Percentiles rank a stretch among this genome's conserved stretches.
Conservation (phyloP, 1,140 invertebrate species). For the Dysdera silvatica region DNA sequence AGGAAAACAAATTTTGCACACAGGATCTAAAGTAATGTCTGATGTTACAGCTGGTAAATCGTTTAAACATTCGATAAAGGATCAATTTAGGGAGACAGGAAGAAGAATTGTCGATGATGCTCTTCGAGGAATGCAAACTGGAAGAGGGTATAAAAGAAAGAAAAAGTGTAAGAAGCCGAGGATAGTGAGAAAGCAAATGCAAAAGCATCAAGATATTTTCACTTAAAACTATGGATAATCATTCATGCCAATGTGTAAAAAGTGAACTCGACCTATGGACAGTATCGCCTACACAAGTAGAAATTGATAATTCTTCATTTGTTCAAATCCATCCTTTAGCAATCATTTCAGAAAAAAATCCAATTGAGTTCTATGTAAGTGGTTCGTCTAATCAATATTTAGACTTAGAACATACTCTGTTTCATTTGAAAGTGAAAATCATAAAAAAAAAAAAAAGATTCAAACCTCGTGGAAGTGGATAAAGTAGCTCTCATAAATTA, state of each 20-base stretch:
- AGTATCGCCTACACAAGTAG: background rate
- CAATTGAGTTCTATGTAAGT: background rate
- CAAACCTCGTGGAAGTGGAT: background rate
- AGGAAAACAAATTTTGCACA: background rate
- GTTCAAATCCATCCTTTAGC: background rate
- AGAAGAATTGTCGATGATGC: conserved; percentile 4
- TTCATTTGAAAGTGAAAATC: background rate
- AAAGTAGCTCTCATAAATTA: background rate
- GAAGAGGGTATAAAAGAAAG: conserved; percentile 10
- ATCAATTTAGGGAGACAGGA: background rate
- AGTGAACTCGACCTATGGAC: background rate
- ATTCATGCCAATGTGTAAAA: background rate
- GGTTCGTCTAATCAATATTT: background rate
- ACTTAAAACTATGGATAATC: background rate
- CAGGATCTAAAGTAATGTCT: background rate
- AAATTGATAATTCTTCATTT: background rate
- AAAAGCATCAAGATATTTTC: background rate
- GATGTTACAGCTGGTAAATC: background rate
- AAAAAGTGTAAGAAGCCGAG: background rate
- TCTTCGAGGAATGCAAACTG: background rate
- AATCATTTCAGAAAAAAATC: background rate
- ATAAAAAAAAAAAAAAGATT: background rate
- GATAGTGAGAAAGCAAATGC: too few relatives aligned
- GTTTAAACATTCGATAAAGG: background rate
- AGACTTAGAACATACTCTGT: background rate